Evolutionary conservation across 2,888 invertebrate genomes (phyloP), one percentile per base, ranked within the genome.

Genomic region (Scelioninae gen. 1): DNA sequence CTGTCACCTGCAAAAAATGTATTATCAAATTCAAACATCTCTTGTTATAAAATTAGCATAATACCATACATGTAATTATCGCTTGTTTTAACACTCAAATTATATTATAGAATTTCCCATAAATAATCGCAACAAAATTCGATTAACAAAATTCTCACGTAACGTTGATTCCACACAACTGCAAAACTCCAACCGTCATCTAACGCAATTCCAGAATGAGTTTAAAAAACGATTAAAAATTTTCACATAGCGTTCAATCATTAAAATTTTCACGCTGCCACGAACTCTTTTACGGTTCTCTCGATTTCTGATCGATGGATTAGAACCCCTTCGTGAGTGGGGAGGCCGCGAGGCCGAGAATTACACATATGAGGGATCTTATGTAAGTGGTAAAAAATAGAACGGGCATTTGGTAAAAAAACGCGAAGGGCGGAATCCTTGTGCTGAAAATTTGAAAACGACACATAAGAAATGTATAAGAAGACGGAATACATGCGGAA

Each of bases 181-280:
- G 65, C 45, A 16, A 51, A 49, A 29, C 23, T 45, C 29, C 56
- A 81, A 81, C 81, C 69, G 81, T 81, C 75, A 51, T 10, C 55
- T 47, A 29, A 51, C 53, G 40, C 23, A 71, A 71, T 69, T 71
- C 47, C 58, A 63, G 32, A 71, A 71, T 76, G 53, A 75, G 69
- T 74, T 23, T 81, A 81, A 85, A 83, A 85, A 86, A 91, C 91
- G 91, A 91, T 91, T 91, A 91, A 91, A 88, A 90, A 86, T 76
- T 79, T 91, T 91, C 91, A 90, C 91, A 90, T 90, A 88, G 86
- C 88, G 86, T 85, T 91, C 91, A 89, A 91, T 91, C 91, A 91
- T 92, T 91, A 91, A 87, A 86, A 90, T 90, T 90, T 91, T 90
- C 90, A 91, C 90, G 91, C 87, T 89, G 86, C 86, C 86, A 85